Percentiles rank a stretch among this genome's conserved stretches.
phyloP scores from a whole-genome alignment of 2,797 vertebrate genomes.

The Sylvilagus floridanus region DNA sequence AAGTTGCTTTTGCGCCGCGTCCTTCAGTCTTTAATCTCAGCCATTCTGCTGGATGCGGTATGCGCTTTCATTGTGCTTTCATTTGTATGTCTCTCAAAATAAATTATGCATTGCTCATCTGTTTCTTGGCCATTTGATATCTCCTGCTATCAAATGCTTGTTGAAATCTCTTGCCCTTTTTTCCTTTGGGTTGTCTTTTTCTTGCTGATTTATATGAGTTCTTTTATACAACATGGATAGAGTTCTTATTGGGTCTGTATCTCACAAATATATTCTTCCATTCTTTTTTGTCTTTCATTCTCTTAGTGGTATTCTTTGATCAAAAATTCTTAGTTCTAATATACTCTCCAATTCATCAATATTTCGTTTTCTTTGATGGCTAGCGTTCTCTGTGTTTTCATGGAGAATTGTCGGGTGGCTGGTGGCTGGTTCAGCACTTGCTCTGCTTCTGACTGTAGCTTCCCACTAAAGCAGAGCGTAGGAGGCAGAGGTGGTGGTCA shows the following conservation, averaged over 20 bases:
- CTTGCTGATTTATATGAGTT: neutral
- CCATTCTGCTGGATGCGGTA: neutral
- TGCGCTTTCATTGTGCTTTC: neutral
- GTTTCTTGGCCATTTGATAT: neutral
- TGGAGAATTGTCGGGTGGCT: too few relatives aligned
- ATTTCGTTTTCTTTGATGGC: conserved; percentile 13
- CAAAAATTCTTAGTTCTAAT: conserved; percentile 13
- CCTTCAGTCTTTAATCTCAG: neutral
- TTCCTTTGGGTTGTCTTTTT: conserved; percentile 49
- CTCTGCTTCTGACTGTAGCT: too few relatives aligned
- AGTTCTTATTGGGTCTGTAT: neutral
- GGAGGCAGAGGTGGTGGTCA: too few relatives aligned
- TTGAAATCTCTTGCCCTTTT: neutral
- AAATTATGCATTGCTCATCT: neutral
- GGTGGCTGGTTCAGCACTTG: too few relatives aligned
- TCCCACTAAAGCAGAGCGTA: too few relatives aligned
- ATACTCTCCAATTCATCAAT: neutral
- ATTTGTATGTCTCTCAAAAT: neutral
- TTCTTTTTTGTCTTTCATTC: conserved; percentile 19
- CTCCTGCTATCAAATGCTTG: neutral
- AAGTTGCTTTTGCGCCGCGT: neutral
- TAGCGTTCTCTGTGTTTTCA: neutral
- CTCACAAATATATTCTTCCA: neutral
- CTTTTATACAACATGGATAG: neutral
- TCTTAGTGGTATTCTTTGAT: neutral